Conservation (phyloP, 2,797 vertebrate species). For the Scyliorhinus canicula region DNA sequence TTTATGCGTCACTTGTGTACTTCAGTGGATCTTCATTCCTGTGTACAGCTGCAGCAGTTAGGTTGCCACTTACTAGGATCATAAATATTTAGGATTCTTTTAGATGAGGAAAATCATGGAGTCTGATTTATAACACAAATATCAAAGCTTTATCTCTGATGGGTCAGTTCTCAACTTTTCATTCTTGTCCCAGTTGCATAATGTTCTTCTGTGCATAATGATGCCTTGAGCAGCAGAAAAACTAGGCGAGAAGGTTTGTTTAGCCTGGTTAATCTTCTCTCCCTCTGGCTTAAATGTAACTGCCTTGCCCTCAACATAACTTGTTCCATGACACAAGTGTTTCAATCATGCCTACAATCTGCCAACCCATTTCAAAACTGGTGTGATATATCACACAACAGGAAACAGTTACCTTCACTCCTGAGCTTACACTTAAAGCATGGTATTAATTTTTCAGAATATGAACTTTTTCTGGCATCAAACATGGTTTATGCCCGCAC, state of each 20-base stretch:
- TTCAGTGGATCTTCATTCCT: background rate
- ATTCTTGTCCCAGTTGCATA: background rate
- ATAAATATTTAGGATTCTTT: background rate
- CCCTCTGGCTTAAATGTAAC: background rate
- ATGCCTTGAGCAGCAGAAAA: background rate
- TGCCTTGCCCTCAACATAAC: background rate
- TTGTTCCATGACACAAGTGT: background rate
- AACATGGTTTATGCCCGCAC: background rate
- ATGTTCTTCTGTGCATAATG: background rate
- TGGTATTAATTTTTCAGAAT: background rate
- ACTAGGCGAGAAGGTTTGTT: background rate
- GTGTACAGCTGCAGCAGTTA: background rate
- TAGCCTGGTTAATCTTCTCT: background rate
- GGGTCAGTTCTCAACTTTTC: background rate
- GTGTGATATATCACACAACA: no score
- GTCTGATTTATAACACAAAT: background rate
- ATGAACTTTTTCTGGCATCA: no score
- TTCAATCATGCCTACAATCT: background rate
- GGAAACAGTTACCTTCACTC: background rate
- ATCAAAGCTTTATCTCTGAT: background rate
- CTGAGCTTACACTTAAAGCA: background rate
- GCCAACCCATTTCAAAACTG: background rate
- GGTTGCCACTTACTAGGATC: no score
- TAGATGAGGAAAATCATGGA: background rate
- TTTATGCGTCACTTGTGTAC: background rate